These are phyloP conservation scores for Argopecten irradians DNA, from an alignment of 1,140 invertebrate species.

Conservation along the genomic window DNA sequence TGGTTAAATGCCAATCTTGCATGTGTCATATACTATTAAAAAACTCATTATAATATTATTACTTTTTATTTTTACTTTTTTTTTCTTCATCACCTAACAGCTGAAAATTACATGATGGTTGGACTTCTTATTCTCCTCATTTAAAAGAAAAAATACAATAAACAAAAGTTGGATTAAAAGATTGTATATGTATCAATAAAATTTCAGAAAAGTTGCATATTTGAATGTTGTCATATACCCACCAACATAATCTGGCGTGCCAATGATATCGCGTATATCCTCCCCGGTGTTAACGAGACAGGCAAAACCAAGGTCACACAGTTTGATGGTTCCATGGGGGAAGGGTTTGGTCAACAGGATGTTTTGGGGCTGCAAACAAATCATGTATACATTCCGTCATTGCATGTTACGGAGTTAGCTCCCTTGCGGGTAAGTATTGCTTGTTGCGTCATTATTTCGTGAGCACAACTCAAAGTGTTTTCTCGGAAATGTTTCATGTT, in stretches of 20 bases:
- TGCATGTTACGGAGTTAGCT: too few species aligned
- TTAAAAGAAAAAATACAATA: not conserved
- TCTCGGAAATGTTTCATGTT: too few species aligned
- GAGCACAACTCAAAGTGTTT: too few species aligned
- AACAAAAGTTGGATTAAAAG: not conserved
- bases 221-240: conserved; percentile 75
- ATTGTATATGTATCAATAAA: not conserved
- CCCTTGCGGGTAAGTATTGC: too few species aligned
- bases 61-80: too few species aligned
- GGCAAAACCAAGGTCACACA: conserved; percentile 97
- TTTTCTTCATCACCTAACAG: too few species aligned
- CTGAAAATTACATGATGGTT: not conserved
- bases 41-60: too few species aligned
- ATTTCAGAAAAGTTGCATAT: not conserved
- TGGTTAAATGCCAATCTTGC: too few species aligned
- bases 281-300: conserved; percentile 90
- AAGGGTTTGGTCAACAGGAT: conserved; percentile 88
- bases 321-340: conserved; percentile 87
- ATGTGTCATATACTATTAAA: too few species aligned
- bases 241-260: conserved; percentile 96
- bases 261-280: conserved; percentile 94
- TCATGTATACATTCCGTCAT: too few species aligned
- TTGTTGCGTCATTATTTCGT: too few species aligned
- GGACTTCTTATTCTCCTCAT: not conserved
- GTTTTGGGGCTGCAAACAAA: conserved; percentile 89